Evolutionary conservation across 1,140 invertebrate genomes (phyloP).

Genomic region (Orius insidiosus): DNA sequence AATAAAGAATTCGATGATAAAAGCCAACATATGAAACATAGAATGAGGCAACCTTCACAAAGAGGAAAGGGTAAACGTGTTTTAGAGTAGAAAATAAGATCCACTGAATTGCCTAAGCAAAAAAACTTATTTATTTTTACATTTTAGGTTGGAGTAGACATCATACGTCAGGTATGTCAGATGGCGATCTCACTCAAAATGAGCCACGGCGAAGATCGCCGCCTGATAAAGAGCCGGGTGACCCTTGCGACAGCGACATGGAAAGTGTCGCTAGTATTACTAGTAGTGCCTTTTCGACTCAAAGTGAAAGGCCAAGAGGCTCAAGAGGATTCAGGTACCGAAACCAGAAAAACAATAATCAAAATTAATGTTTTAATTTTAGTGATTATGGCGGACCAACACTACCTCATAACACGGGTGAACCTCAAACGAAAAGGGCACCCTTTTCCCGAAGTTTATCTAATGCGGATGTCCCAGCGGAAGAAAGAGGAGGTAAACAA

Average conservation of each 20-base stretch:
- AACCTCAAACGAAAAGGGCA: slow-evolving; percentile 26
- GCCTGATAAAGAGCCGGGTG: slow-evolving; percentile 32
- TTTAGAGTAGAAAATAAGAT: neutral
- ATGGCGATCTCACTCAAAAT: slow-evolving; percentile 51
- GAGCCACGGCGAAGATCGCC: slow-evolving; percentile 26
- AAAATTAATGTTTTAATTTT: slow-evolving; percentile 3
- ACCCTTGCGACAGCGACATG: slow-evolving; percentile 70
- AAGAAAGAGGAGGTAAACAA: slow-evolving; percentile 68
- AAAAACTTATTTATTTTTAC: neutral
- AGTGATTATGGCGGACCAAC: slow-evolving; percentile 11
- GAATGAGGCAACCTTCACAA: slow-evolving; percentile 40
- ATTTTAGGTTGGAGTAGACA: slow-evolving; percentile 49
- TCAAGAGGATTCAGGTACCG: slow-evolving; percentile 50
- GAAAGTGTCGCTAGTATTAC: slow-evolving; percentile 72
- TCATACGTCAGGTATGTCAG: slow-evolving; percentile 60
- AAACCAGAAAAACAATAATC: slow-evolving; percentile 14
- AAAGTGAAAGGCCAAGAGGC: slow-evolving; percentile 67
- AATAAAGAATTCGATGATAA: slow-evolving; percentile 67
- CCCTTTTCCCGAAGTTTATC: slow-evolving; percentile 66
- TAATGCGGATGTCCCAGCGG: slow-evolving; percentile 57
- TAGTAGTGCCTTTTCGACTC: slow-evolving; percentile 81
- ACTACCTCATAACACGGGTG: slow-evolving; percentile 6
- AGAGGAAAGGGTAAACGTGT: slow-evolving; percentile 17
- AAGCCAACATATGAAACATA: slow-evolving; percentile 47
- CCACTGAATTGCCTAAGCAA: neutral